phyloP scores from a whole-genome alignment of 2,113 vertebrate genomes.

The Pionites leucogaster region DNA sequence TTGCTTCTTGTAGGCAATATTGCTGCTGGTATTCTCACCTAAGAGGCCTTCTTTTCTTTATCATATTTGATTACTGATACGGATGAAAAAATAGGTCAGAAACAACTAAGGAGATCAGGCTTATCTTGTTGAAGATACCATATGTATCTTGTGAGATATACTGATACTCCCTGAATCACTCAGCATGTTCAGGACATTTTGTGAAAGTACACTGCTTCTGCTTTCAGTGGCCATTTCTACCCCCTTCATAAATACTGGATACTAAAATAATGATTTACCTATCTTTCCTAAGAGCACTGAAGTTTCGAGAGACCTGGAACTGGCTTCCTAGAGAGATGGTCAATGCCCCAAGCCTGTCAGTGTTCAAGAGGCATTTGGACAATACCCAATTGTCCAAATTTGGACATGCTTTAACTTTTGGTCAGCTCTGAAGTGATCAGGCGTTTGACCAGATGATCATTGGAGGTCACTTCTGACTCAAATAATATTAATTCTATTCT shows the following conservation, averaged over 20 bases:
- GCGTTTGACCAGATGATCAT: not conserved
- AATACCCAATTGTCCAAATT: not conserved
- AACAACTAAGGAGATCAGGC: not conserved
- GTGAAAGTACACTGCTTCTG: not conserved
- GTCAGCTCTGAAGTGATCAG: not conserved
- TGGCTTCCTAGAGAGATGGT: not conserved
- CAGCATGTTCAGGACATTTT: not conserved
- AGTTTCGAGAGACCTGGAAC: not conserved
- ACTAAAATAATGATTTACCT: not conserved
- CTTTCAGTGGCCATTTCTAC: not conserved
- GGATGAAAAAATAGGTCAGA: not conserved
- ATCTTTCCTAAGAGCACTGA: not conserved
- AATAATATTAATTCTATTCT: not conserved
- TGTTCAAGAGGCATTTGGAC: not conserved
- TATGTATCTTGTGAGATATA: not conserved
- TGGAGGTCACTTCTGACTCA: not conserved
- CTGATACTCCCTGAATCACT: not conserved
- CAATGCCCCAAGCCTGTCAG: not conserved
- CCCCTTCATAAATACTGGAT: not conserved
- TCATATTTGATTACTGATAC: not conserved
- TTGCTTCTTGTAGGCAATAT: not conserved
- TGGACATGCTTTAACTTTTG: not conserved
- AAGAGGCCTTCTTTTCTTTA: not conserved
- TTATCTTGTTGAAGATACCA: not conserved
- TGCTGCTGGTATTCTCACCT: not conserved